phyloP scores from a whole-genome alignment of 2,797 vertebrate species.

The Ficedula albicollis region DNA sequence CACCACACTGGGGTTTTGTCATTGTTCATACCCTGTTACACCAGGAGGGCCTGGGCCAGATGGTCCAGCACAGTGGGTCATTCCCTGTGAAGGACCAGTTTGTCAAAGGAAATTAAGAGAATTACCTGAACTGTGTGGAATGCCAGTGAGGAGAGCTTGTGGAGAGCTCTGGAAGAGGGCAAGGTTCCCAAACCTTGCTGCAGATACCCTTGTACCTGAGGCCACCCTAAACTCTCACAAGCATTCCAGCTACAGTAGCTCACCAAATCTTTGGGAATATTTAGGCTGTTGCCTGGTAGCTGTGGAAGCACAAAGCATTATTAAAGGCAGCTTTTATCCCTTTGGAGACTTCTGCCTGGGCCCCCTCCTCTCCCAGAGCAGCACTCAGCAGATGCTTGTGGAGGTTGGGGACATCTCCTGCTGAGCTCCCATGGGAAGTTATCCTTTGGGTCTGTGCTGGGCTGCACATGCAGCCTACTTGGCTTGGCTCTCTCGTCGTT shows the following conservation, averaged over 20 bases:
- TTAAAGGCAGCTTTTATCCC: neutral
- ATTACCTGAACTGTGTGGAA: neutral
- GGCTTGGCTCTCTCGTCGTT: neutral
- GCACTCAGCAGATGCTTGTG: neutral
- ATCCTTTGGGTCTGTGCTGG: neutral
- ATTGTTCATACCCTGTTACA: neutral
- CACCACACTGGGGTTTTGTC: neutral
- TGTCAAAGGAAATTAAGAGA: slow-evolving; percentile 16
- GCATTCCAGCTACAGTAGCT: neutral
- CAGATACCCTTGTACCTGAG: neutral
- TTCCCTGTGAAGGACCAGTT: neutral
- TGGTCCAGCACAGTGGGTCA: slow-evolving; percentile 7
- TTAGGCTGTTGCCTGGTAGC: neutral
- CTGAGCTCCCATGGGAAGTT: neutral
- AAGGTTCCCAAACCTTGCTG: neutral
- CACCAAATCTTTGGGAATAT: neutral
- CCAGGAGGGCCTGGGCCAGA: slow-evolving; percentile 1
- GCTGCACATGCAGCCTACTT: neutral
- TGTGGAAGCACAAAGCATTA: neutral
- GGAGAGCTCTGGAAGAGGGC: neutral
- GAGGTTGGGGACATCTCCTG: neutral
- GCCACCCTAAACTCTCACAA: neutral
- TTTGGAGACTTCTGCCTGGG: neutral
- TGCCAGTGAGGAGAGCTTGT: neutral
- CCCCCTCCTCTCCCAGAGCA: neutral